phyloP scores from a whole-genome alignment of 2,888 invertebrate species.

The Tipula helvola region DNA sequence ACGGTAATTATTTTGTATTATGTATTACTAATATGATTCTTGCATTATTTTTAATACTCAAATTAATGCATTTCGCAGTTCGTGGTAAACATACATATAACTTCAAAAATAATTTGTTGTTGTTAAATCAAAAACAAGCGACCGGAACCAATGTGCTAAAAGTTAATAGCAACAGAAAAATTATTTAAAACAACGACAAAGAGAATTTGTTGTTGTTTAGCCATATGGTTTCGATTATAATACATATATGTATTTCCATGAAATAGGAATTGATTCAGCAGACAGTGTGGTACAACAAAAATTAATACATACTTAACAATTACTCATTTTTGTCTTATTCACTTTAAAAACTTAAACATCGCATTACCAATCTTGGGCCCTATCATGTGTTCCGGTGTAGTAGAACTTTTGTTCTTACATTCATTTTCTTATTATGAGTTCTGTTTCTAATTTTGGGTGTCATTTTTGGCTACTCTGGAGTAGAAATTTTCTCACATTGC shows the following conservation, averaged over 20 bases:
- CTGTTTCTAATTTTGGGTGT: no score
- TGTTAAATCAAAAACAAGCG: neutral
- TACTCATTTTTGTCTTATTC: no score
- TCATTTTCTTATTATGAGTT: no score
- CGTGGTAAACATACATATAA: neutral
- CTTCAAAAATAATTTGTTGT: neutral
- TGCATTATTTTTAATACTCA: neutral
- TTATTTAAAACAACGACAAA: neutral
- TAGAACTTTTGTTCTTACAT: no score
- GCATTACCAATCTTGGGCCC: no score
- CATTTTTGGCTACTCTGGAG: no score
- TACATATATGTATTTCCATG: neutral
- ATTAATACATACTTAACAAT: no score
- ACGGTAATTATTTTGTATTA: no score
- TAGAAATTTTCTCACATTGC: no score
- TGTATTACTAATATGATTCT: no score
- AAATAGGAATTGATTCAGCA: neutral
- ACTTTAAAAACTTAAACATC: no score
- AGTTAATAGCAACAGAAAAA: neutral
- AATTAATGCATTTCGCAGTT: neutral
- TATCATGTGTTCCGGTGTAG: no score
- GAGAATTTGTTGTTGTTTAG: neutral
- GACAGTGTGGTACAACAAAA: neutral
- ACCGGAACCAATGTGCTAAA: neutral
- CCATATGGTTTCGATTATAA: conserved; percentile 6